Evolutionary conservation across 2,113 vertebrate species (phyloP).

Genomic region (Camelus dromedarius): DNA sequence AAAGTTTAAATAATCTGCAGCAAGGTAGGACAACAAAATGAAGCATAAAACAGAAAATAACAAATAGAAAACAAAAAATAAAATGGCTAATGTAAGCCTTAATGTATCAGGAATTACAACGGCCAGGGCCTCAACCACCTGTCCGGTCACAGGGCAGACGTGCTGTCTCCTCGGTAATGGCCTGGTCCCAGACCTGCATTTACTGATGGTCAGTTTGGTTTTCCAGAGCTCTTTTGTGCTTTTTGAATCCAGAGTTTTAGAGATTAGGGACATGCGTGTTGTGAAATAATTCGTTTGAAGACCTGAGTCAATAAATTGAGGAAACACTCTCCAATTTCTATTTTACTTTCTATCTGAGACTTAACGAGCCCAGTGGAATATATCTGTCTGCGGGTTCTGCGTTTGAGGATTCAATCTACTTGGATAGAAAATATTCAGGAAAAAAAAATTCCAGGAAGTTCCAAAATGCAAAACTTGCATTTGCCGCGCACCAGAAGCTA

Average conservation of each 20-base stretch:
- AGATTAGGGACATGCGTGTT: not conserved
- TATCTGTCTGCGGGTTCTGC: not conserved
- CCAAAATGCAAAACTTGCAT: not conserved
- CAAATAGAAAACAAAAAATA: not conserved
- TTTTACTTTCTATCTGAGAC: not conserved
- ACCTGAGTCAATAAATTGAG: not conserved
- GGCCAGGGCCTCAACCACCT: rapidly evolving
- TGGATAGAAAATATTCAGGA: not conserved
- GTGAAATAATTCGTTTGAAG: not conserved
- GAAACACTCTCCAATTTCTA: not conserved
- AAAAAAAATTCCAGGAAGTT: not conserved
- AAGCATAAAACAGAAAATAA: not conserved
- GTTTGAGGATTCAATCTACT: not conserved
- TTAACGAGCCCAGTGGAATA: not conserved
- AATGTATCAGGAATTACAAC: not conserved
- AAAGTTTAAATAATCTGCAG: not conserved
- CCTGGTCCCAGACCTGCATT: rapidly evolving
- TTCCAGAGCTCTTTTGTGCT: not conserved
- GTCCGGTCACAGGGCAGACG: not conserved
- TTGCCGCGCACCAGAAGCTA: not conserved
- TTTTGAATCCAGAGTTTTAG: not conserved
- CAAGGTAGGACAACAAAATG: too few species aligned
- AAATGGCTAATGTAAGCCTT: not conserved
- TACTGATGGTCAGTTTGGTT: not conserved
- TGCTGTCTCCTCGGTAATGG: too few species aligned